Percentiles rank a stretch among this genome's conserved stretches.
Conservation (phyloP, 2,113 vertebrate genomes). For the Dipodomys merriami region DNA sequence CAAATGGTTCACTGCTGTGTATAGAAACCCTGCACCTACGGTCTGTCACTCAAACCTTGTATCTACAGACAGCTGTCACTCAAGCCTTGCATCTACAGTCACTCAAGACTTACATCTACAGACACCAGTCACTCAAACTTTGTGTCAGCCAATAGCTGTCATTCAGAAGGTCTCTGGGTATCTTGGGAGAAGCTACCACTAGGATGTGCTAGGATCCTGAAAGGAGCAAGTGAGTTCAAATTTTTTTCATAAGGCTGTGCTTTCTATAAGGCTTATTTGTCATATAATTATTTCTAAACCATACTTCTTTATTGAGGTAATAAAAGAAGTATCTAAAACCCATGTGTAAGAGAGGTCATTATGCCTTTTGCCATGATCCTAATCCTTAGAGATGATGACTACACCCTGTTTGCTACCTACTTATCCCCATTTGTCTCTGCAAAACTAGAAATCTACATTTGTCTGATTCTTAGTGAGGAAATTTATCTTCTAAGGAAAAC, state of each 20-base stretch:
- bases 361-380: not conserved
- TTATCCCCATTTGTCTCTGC: not conserved
- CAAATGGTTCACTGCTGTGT: not conserved
- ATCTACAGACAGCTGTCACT: no score
- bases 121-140: no score
- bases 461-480: not conserved
- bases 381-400: not conserved
- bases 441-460: not conserved
- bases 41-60: not conserved
- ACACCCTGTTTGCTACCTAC: not conserved
- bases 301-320: not conserved
- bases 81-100: no score
- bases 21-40: not conserved
- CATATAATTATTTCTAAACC: not conserved
- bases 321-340: not conserved
- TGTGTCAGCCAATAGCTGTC: no score
- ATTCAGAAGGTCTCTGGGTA: not conserved
- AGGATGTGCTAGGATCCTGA: not conserved
- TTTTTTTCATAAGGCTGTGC: not conserved
- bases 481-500: not conserved
- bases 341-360: not conserved
- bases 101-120: no score
- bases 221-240: not conserved
- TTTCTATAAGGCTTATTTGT: slow-evolving; percentile 14
- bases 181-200: not conserved